Base-by-base conservation (phyloP, 2,113 vertebrate species). In the Callionymus lyra region DNA sequence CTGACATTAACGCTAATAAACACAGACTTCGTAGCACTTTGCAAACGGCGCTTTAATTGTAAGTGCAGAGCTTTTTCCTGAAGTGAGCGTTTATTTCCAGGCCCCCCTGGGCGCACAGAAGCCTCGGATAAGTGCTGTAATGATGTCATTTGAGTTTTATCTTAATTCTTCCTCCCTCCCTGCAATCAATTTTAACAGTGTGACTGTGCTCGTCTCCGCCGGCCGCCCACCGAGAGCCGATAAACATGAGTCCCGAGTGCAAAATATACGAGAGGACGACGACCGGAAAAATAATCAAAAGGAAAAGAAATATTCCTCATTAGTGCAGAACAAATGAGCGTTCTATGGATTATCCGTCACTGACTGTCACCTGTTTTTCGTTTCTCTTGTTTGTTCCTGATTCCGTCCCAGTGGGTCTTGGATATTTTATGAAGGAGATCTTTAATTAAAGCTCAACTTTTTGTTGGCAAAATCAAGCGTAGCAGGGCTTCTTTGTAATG, bases 131-230 rank as follows among this genome's bases (percentile, higher is more conserved):
- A 65, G 17, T 38, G 34, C 16, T 12, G 44, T 51, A 59, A 74
- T 76, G 53, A 71, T 72, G 64, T 67, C 6, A 73, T 72, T 80
- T 46, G 31, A 59, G 27, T 50, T n/a, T 50, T 46, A 16, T 35
- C 13, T 39, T 56, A 53, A 66, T 72, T 54, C 33, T 27, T 27
- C 58, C 40, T 34, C 41, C 63, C 41, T 21, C 10, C 57, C 59
- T 59, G 53, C 44, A 70, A 76, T 79, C 63, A 71, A 69, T 81
- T 77, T 74, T 9, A 27, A 40, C 31, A 51, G 63, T 34, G 38
- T 73, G 69, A 77, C 75, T 77, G 78, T 74, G 63, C 51, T 47
- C 42, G 66, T 68, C 53, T 59, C 47, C 41, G 49, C 59, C 53
- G 63, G 53, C 61, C 61, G 60, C 48, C 51, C 52, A 31, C 39